phyloP scores from a whole-genome alignment of 2,797 vertebrate genomes.

The Liparis tanakae region DNA sequence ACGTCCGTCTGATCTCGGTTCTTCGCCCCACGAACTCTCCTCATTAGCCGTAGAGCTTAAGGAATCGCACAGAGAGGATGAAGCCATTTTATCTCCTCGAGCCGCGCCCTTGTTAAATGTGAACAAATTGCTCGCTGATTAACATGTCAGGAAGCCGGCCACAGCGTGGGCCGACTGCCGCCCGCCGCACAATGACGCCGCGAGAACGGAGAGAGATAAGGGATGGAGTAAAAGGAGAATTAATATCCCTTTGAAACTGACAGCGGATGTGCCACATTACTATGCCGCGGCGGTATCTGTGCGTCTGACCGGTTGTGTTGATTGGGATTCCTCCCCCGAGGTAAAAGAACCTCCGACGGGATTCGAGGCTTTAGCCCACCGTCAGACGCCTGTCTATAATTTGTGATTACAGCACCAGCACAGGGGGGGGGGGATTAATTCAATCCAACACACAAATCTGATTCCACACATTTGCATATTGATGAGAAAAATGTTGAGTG shows the following conservation, averaged over 20 bases:
- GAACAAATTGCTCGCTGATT: slow-evolving; percentile 75
- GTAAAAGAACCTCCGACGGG: slow-evolving; percentile 73
- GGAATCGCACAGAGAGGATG: slow-evolving; percentile 34
- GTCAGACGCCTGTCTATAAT: slow-evolving; percentile 83
- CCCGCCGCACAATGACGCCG: slow-evolving; percentile 52
- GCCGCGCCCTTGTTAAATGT: slow-evolving; percentile 66
- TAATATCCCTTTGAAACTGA: slow-evolving; percentile 75
- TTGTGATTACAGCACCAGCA: slow-evolving; percentile 82
- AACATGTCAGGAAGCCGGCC: slow-evolving; percentile 67
- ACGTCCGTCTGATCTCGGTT: slow-evolving; percentile 34
- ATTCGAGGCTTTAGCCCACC: slow-evolving; percentile 74
- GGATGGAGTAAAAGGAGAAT: slow-evolving; percentile 67
- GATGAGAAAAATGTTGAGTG: slow-evolving; percentile 79
- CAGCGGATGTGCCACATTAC: slow-evolving; percentile 68
- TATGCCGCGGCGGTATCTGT: slow-evolving; percentile 64
- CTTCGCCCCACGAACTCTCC: slow-evolving; percentile 32
- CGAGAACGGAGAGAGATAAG: slow-evolving; percentile 63
- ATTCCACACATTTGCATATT: slow-evolving; percentile 86
- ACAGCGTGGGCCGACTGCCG: slow-evolving; percentile 46
- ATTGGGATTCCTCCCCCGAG: slow-evolving; percentile 81
- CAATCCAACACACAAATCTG: slow-evolving; percentile 81
- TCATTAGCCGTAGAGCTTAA: slow-evolving; percentile 59
- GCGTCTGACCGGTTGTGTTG: slow-evolving; percentile 75
- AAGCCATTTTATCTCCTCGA: slow-evolving; percentile 65
- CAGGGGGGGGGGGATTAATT: slow-evolving; percentile 83